Conservation (phyloP, 1,140 invertebrate species). For the Batillaria attramentaria region DNA sequence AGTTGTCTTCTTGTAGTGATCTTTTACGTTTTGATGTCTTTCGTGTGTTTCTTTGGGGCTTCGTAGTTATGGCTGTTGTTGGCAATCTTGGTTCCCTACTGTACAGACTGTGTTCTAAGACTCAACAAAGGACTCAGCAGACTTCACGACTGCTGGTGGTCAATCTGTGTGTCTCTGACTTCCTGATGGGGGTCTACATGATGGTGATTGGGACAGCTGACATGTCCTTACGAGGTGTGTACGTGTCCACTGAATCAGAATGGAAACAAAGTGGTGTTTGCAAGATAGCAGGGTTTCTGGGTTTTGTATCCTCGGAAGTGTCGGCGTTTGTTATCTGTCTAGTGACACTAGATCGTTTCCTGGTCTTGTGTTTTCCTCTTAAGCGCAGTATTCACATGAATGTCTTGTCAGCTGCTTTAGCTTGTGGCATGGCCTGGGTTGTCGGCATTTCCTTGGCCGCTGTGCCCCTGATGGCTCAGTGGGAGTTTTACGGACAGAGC, state of each 20-base stretch:
- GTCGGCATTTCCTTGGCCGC: slow-evolving; percentile 35
- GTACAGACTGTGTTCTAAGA: slow-evolving; percentile 30
- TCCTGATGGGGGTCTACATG: slow-evolving; percentile 63
- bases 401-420: slow-evolving; percentile 25
- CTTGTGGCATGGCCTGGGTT: slow-evolving; percentile 29
- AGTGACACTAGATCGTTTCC: slow-evolving; percentile 58
- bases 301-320: slow-evolving; percentile 54
- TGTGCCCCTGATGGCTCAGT: slow-evolving; percentile 16
- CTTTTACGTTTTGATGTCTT: slow-evolving; percentile 37
- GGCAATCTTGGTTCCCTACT: slow-evolving; percentile 47
- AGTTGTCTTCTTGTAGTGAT: slow-evolving; percentile 49
- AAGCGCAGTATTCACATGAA: slow-evolving; percentile 26
- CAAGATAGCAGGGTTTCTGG: slow-evolving; percentile 54
- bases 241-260: slow-evolving; percentile 43
- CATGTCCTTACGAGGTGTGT: slow-evolving; percentile 49
- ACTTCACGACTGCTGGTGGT: slow-evolving; percentile 45
- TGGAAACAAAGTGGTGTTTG: slow-evolving; percentile 55
- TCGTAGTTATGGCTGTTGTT: slow-evolving; percentile 38
- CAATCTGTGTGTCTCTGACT: slow-evolving; percentile 57
- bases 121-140: slow-evolving; percentile 32
- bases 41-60: slow-evolving; percentile 43
- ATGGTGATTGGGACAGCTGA: slow-evolving; percentile 60
- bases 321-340: slow-evolving; percentile 56
- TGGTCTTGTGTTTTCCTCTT: slow-evolving; percentile 58
- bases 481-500: slow-evolving; percentile 47